phyloP scores from a whole-genome alignment of 1,140 invertebrate species.

The Tachypleus tridentatus region DNA sequence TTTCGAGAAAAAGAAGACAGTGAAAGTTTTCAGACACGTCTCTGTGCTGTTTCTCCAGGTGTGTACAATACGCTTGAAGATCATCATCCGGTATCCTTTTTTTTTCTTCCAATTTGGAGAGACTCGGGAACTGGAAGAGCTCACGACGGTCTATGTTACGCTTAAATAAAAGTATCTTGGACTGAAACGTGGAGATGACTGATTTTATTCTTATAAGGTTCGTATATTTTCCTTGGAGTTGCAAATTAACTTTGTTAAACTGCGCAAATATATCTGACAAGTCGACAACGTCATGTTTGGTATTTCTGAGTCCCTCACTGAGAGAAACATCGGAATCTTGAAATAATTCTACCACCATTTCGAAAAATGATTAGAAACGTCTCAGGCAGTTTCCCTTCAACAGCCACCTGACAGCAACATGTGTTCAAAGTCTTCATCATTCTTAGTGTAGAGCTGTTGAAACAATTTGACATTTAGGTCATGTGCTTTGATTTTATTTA shows the following conservation, averaged over 20 bases:
- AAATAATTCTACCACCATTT: constrained; percentile 2
- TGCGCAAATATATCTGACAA: constrained; percentile 20
- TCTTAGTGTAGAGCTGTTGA: constrained; percentile 16
- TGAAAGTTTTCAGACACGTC: constrained; percentile 19
- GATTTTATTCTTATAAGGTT: constrained; percentile 20
- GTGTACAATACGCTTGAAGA: background rate
- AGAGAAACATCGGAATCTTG: constrained; percentile 16
- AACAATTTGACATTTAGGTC: constrained; percentile 19
- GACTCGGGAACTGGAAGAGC: constrained; percentile 10
- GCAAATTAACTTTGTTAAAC: constrained; percentile 21
- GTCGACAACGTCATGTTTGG: constrained; percentile 16
- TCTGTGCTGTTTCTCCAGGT: constrained; percentile 10
- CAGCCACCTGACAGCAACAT: constrained; percentile 15
- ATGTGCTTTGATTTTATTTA: constrained; percentile 15
- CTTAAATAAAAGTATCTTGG: constrained; percentile 15
- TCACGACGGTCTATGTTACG: constrained; percentile 8
- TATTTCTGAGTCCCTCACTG: constrained; percentile 5
- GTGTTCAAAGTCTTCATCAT: constrained; percentile 22
- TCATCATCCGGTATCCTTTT: background rate
- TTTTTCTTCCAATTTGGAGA: constrained; percentile 10
- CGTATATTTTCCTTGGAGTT: constrained; percentile 17
- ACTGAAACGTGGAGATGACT: constrained; percentile 14
- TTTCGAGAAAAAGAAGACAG: constrained; percentile 16
- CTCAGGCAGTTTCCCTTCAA: constrained; percentile 20
- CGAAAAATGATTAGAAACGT: background rate